Evolutionary conservation across 2,113 vertebrate genomes (phyloP), one percentile per base, ranked within the genome.

Genomic region (Nematolebias whitei): DNA sequence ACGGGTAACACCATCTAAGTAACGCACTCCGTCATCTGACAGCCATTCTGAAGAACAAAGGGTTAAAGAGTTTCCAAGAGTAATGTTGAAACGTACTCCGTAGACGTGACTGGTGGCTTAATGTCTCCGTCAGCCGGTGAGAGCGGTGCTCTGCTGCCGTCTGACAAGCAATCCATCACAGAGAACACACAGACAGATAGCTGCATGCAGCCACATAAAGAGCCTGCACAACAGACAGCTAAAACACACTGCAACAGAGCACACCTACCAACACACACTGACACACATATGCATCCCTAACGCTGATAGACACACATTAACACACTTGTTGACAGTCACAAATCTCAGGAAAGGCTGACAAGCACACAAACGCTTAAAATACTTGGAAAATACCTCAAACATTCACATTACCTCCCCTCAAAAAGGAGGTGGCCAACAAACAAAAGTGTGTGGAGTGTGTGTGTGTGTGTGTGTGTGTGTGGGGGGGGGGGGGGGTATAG

Each of bases 101-200:
- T 53, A 63, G 79, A 90, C 90, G 90, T 92, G 92, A 90, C 87
- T 70, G 78, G 91, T 63, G 84, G 90, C 88, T 90, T 78, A 91
- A 93, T 91, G 89, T 69, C 78, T 87, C 78, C 62, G 84, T 87
- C 85, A 88, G 86, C 74, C 80, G 62, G 76, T 79, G 71, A 76
- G 85, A 88, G 80, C 47, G 61, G 63, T 54, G 72, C 82, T 81
- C 70, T 67, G 71, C 88, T 67, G 70, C 78, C 55, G 67, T 44
- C 80, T 91, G 90, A 91, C 90, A 89, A 89, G 90, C 84, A 88
- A 92, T 93, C 89, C 88, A 90, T 92, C 92, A 92, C 64, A 12
- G 71, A 39, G 84, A 88, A 89, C 87, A 86, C 86, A 89, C 87
- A 89, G 85, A 86, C 73, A 50, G 80, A 84, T 53, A 74, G 71